Percentiles rank a stretch among this genome's conserved stretches.
phyloP scores from a whole-genome alignment of 2,113 vertebrate genomes.

The Chrysochloris asiatica region DNA sequence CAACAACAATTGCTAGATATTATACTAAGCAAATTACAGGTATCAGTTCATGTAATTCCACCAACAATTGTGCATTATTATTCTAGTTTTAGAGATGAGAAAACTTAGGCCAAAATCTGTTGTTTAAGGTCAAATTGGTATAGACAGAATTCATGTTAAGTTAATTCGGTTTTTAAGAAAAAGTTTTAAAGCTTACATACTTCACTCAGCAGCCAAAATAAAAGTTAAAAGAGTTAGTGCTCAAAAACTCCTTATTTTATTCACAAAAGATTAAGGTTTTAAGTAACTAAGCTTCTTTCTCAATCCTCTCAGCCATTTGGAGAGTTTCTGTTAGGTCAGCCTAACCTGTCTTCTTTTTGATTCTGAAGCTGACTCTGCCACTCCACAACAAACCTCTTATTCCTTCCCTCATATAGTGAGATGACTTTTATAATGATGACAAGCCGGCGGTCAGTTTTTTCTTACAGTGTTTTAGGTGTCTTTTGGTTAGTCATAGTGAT shows the following conservation, averaged over 20 bases:
- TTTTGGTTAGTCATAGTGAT: neutral
- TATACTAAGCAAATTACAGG: neutral
- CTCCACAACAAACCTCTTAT: neutral
- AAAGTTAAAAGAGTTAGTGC: neutral
- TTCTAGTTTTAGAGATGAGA: conserved; percentile 24
- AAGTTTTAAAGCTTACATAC: neutral
- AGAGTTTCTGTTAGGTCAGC: neutral
- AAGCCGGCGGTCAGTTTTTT: neutral
- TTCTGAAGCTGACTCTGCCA: neutral
- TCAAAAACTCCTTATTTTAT: conserved; percentile 23
- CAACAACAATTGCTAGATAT: neutral
- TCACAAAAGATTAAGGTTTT: neutral
- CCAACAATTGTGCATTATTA: neutral
- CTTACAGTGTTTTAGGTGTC: neutral
- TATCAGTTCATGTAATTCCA: neutral
- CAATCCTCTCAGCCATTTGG: neutral
- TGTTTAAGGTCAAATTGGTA: neutral
- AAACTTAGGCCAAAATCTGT: conserved; percentile 5
- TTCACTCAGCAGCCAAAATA: conserved; percentile 1
- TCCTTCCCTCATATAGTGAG: neutral
- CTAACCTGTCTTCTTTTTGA: neutral
- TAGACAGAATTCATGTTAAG: conserved; percentile 14
- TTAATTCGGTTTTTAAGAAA: conserved; percentile 13
- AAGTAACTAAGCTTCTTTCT: neutral
- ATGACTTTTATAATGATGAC: neutral